Conservation (phyloP, 2,888 invertebrate genomes). For the Tortricodes alternella region DNA sequence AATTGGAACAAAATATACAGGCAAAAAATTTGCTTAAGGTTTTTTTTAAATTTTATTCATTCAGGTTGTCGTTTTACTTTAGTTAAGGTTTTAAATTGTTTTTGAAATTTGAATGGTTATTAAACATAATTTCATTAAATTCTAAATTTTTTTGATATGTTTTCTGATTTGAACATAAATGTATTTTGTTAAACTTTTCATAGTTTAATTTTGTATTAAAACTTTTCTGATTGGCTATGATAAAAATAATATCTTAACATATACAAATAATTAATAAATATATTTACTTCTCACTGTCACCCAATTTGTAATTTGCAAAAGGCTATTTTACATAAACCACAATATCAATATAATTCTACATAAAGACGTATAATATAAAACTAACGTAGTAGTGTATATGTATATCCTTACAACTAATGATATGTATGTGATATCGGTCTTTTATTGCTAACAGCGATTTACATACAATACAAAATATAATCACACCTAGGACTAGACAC, state of each 20-base stretch:
- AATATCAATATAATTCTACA: slow-evolving; percentile 31
- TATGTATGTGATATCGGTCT: slow-evolving; percentile 77
- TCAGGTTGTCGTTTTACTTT: no score
- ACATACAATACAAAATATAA: slow-evolving; percentile 42
- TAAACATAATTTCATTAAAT: no score
- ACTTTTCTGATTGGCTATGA: neutral
- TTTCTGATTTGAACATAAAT: neutral
- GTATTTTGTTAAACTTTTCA: no score
- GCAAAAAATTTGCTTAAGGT: neutral
- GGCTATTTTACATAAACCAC: slow-evolving; percentile 14
- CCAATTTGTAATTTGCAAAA: slow-evolving; percentile 2
- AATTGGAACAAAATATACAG: neutral
- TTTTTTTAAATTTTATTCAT: no score
- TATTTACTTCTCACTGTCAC: neutral
- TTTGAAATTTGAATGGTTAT: no score
- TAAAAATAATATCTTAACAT: neutral
- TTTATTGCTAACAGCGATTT: slow-evolving; percentile 62
- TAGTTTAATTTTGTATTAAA: neutral
- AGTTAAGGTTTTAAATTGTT: neutral
- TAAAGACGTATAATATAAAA: slow-evolving; percentile 43
- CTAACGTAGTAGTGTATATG: slow-evolving; percentile 55
- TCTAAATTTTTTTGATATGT: neutral
- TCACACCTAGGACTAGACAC: slow-evolving; percentile 42
- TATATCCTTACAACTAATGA: slow-evolving; percentile 67
- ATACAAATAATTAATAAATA: neutral